Base-by-base conservation (phyloP, 2,113 vertebrate species). In the Dasyornis broadbenti region DNA sequence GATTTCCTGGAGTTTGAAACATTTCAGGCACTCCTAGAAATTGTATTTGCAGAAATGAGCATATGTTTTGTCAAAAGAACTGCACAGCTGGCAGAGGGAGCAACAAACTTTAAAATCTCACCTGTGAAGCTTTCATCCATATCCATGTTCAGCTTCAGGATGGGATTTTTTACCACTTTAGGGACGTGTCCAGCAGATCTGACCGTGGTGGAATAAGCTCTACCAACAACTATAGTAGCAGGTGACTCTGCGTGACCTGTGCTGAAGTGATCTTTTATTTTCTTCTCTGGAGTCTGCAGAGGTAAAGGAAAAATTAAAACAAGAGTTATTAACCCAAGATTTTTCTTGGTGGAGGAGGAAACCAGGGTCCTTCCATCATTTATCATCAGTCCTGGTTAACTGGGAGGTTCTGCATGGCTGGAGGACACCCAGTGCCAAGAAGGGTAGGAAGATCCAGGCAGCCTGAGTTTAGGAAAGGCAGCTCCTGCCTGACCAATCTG, bases 181-280 rank as follows among this genome's bases (percentile, higher is more conserved):
- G 98, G 98, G 14, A 97, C 95, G 0, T 95, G 97, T n/a, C 97
- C 98, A n/a, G 94, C 52, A 11, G 75, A 70, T 52, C 87, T 93
- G 8, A 96, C 56, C 6, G 52, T 77, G 9, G 86, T 97, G 39
- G 96, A 91, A 73, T 98, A 97, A 90, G 98, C 98, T 96, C 93
- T 98, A 20, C 99, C 98, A 50, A 98, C 85, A 65, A 98, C 83
- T 75, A 98, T 97, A 28, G 98, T 98, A 40, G 93, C 98, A 13
- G 99, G 99, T n/a, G 99, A 99, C 69, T 98, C 96, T 31, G 98
- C 99, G 75, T 99, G 99, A 14, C 99, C 99, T 35, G 99, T 99
- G 96, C 98, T 98, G 42, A 94, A 87, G 11, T 97, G 85, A 49
- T 86, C 94, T 33, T 96, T 92, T 13, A 97, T 56, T 73, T 96